phyloP scores from a whole-genome alignment of 1,140 invertebrate species.

The Nymphalis io region DNA sequence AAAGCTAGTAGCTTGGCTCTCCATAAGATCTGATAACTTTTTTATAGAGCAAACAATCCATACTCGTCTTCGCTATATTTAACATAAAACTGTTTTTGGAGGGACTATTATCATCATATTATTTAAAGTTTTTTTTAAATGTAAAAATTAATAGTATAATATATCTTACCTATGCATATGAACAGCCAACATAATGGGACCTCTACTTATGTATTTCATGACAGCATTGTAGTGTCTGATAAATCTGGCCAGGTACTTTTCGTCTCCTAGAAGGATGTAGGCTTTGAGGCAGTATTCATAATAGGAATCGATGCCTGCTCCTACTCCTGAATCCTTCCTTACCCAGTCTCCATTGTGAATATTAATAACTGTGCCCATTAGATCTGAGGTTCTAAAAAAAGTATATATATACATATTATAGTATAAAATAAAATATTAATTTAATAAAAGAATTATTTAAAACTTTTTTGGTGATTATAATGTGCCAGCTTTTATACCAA shows the following conservation, averaged over 20 bases:
- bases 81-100: no score
- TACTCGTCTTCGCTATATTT: no score
- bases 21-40: no score
- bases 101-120: no score
- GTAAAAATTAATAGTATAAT: no score
- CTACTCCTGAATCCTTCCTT: conserved; percentile 96
- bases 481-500: no score
- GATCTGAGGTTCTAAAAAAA: conserved; percentile 85
- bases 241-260: conserved; percentile 95
- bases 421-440: no score
- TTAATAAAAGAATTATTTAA: no score
- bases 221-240: conserved; percentile 98
- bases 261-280: conserved; percentile 90
- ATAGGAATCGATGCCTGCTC: conserved; percentile 99
- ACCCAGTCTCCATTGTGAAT: conserved; percentile 99
- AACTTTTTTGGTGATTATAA: no score
- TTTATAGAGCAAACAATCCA: no score
- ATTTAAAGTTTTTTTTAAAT: no score
- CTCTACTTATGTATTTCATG: conserved; percentile 98
- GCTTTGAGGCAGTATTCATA: conserved; percentile 99
- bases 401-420: neutral
- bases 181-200: conserved; percentile 97
- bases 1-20: no score
- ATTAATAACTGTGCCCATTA: conserved; percentile 97
- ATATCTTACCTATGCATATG: conserved; percentile 91